A percentile compares a stretch with the other conserved stretches of the same genome.
These are phyloP conservation scores for Drosophila merina DNA, from an alignment of 2,888 invertebrate genomes.

Conservation along the genomic window DNA sequence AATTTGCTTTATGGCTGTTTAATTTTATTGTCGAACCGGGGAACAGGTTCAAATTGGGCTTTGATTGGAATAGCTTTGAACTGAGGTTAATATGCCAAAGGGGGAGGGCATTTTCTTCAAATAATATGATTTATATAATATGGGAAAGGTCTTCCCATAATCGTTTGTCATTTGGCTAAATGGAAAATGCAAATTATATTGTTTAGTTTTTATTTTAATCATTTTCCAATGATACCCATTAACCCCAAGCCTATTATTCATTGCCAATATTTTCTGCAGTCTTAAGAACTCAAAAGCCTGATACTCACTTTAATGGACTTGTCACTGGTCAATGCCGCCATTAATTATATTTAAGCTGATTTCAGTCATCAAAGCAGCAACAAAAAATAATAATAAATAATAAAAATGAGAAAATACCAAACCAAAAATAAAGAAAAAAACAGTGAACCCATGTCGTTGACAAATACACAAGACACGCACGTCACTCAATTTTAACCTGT, in stretches of 20 bases:
- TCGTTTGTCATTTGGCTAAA: neutral
- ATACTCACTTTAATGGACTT: constrained; percentile 79
- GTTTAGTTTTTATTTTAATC: neutral
- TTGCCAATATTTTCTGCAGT: neutral
- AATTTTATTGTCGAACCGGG: constrained; percentile 33
- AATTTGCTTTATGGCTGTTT: constrained; percentile 54
- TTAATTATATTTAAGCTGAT: constrained; percentile 81
- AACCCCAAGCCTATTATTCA: constrained; percentile 1
- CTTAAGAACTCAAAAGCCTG: neutral
- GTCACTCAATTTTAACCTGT: constrained; percentile 71
- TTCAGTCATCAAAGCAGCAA: constrained; percentile 45
- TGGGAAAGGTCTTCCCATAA: neutral
- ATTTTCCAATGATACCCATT: neutral
- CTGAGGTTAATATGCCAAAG: constrained; percentile 31
- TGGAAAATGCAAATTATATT: neutral
- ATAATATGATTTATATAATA: constrained; percentile 2
- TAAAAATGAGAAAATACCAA: constrained; percentile 12
- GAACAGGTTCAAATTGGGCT: constrained; percentile 62
- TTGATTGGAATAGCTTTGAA: constrained; percentile 34
- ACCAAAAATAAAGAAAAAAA: constrained; percentile 14
- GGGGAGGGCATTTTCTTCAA: neutral
- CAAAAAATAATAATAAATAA: constrained; percentile 29
- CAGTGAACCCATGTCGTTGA: constrained; percentile 56
- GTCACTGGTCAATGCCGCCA: constrained; percentile 79
- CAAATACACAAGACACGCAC: constrained; percentile 55